Conservation (phyloP, 2,888 invertebrate species). For the Drosophila emarginata region DNA sequence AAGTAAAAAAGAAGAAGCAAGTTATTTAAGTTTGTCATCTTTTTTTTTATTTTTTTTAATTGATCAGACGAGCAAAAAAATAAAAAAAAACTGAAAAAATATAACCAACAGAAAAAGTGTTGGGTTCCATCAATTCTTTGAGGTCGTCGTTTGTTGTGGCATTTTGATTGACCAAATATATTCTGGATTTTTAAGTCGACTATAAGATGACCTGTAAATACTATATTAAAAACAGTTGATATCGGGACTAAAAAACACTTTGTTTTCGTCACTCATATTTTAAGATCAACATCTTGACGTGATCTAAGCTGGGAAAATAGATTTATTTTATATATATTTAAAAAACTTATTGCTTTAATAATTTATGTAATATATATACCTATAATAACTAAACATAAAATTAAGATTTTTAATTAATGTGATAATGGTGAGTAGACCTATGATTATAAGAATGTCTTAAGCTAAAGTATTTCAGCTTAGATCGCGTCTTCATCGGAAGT, state of each 20-base stretch:
- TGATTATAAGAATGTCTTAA: too few relatives aligned
- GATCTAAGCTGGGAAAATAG: too few relatives aligned
- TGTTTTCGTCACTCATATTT: neutral
- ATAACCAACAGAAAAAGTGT: slow-evolving; percentile 3
- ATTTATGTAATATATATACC: too few relatives aligned
- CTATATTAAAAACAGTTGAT: too few relatives aligned
- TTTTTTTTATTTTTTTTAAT: neutral
- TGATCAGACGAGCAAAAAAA: neutral
- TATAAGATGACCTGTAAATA: neutral
- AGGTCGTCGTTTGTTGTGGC: slow-evolving; percentile 8
- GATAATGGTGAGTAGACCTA: too few relatives aligned
- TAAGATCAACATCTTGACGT: too few relatives aligned
- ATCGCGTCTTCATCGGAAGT: too few relatives aligned
- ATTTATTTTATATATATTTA: too few relatives aligned
- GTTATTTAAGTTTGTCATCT: slow-evolving; percentile 1
- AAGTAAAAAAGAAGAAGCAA: neutral
- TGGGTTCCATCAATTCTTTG: slow-evolving; percentile 12
- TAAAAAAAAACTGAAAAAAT: neutral
- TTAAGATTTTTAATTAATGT: too few relatives aligned
- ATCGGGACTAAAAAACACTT: neutral
- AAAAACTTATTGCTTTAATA: too few relatives aligned
- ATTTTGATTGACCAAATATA: slow-evolving; percentile 23
- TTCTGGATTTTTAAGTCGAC: neutral
- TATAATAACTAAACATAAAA: too few relatives aligned
- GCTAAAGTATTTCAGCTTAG: too few relatives aligned